Evolutionary conservation across 2,888 invertebrate genomes (phyloP), one percentile per base, ranked within the genome.

Genomic region (Mayetiola destructor): DNA sequence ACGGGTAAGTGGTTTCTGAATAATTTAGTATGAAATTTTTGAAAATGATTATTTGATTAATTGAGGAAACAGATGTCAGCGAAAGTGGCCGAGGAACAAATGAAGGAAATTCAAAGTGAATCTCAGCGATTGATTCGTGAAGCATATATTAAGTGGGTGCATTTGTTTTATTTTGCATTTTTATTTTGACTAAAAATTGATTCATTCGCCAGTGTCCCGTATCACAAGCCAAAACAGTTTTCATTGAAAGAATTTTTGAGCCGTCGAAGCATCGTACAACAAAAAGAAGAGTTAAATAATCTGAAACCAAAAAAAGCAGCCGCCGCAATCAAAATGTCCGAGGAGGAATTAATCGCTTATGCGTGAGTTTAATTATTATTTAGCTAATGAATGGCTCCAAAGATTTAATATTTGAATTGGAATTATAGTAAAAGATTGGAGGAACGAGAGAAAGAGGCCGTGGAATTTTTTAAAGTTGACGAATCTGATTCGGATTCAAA

Each of bases 171-270:
- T 10, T 1, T 12, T 10, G 16, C 12, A 18, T 16, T 42, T 35
- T 52, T 35, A 40, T 2, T 40, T 18, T 6, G 3, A 40, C 3
- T 16, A 32, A 20, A 20, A 40, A 16, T 40, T 42, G 14, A 14
- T 10, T 42, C 4, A 10, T 14, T 14, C 2, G 8, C 3, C 10
- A 80, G 81, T 39, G 72, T 94, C 36, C 93, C 93, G 0, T 93
- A 93, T 68, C 92, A 93, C 67, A 80, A 81, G 65, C 90, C 93
- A 1, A 88, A 85, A 65, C 82, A 85, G 37, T 76, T 84, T 57
- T 81, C 84, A 1, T 72, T 93, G 1, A 80, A 85, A 66, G 92
- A 91, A 65, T 91, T 93, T 64, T 76, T 89, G 62, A 74, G 73
- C 42, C 71, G 76, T 60, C 70, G 73, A 55, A 72, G 75, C 58